Evolutionary conservation across 2,113 vertebrate species (phyloP), one percentile per base, ranked within the genome.

Genomic region (Pyrgilauda ruficollis): DNA sequence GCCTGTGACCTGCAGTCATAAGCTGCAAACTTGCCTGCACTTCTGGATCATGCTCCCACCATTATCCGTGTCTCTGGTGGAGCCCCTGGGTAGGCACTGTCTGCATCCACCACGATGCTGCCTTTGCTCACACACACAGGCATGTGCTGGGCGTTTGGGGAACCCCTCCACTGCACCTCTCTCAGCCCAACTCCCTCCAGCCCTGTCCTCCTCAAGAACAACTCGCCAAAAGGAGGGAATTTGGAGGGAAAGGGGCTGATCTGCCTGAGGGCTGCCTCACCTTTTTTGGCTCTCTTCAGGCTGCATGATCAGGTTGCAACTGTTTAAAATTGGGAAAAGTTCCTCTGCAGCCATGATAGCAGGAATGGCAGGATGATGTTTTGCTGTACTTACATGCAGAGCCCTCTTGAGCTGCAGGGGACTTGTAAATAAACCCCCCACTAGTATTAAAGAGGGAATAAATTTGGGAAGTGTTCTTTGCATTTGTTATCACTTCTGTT

Each of bases 401-500:
- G 75, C 82, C 82, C 52, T 92, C 84, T 89, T 87, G 58, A 90
- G 93, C 94, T 85, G 59, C 69, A 64, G 74, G 67, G 59, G 63
- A 64, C 79, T 89, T 96, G 61, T 83, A 90, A 97, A 95, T 94
- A 95, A 96, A 75, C 47, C 82, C 76, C 55, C 44, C 50, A 46
- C 79, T 82, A 61, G 43, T 62, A 73, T 55, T 84, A 69, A 80
- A 82, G 59, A 69, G 68, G 64, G 90, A 84, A 96, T 97, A 94
- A 95, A 95, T 96, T 93, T 89, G 89, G 78, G 69, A 96, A 88
- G 50, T 66, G 70, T 88, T 90, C 93, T 96, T 89, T 93, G 94
- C 92, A 86, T 92, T 82, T 81, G 70, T 94, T 96, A 95, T 52
- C 81, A 5, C 76, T 91, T 78, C 69, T 90, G 73, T 87, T 91